Conservation (phyloP, 2,797 vertebrate species). For the Podargus strigoides region DNA sequence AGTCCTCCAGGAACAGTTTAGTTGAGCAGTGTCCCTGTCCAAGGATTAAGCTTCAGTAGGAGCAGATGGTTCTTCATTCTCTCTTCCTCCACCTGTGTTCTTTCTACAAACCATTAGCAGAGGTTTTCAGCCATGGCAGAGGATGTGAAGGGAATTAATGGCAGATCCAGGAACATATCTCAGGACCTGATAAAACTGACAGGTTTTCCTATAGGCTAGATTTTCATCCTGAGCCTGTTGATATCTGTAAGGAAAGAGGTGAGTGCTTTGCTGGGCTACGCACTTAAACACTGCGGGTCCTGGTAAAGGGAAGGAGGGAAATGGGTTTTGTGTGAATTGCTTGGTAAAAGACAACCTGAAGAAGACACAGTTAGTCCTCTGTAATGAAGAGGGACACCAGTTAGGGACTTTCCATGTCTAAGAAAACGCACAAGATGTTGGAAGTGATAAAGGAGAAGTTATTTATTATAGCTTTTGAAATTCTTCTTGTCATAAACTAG, state of each 20-base stretch:
- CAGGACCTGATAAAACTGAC: not conserved
- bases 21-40: not conserved
- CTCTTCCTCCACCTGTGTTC: not conserved
- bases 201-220: not conserved
- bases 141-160: not conserved
- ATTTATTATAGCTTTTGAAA: not conserved
- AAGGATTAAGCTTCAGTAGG: not conserved
- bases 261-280: not conserved
- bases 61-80: not conserved
- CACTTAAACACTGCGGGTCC: not conserved
- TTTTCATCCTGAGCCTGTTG: not conserved
- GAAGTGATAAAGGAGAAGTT: not conserved
- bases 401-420: not conserved
- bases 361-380: not conserved
- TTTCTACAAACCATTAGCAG: not conserved
- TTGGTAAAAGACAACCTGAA: not conserved
- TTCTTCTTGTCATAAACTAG: not conserved
- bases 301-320: not conserved
- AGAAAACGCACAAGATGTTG: not conserved
- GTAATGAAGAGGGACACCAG: not conserved
- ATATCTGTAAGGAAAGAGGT: not conserved
- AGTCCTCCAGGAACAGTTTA: not conserved
- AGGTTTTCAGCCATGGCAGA: not conserved
- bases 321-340: not conserved
- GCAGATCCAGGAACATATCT: not conserved